A percentile compares a stretch with the other conserved stretches of the same genome.
These are phyloP conservation scores for Arctopsyche grandis DNA, from an alignment of 1,140 invertebrate species.

Conservation along the genomic window DNA sequence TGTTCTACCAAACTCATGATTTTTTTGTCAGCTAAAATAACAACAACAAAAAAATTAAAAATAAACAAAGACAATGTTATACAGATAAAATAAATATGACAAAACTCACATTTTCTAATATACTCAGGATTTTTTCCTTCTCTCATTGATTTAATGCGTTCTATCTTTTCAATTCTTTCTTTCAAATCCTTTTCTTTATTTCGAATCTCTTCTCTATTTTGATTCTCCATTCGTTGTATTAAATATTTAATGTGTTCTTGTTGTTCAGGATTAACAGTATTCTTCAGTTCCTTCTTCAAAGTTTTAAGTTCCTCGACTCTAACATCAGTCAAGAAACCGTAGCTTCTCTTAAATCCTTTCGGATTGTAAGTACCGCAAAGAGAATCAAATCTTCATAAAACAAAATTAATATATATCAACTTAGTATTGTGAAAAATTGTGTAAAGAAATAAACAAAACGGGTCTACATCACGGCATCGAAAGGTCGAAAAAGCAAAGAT, in stretches of 20 bases:
- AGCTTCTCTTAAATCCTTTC: slow-evolving; percentile 78
- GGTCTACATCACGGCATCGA: too few species aligned
- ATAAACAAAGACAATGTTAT: slow-evolving; percentile 18
- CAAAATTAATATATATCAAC: slow-evolving; percentile 20
- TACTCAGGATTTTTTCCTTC: slow-evolving; percentile 75
- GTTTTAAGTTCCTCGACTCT: slow-evolving; percentile 73
- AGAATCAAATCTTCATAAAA: slow-evolving; percentile 81
- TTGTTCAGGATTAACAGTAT: slow-evolving; percentile 70
- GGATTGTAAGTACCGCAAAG: slow-evolving; percentile 80
- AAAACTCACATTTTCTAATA: slow-evolving; percentile 83
- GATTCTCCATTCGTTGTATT: slow-evolving; percentile 78
- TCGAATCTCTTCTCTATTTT: slow-evolving; percentile 71
- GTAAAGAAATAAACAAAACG: not conserved
- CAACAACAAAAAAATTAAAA: slow-evolving; percentile 50
- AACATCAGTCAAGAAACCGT: slow-evolving; percentile 78
- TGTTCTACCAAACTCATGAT: slow-evolving; percentile 74
- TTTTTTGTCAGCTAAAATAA: slow-evolving; percentile 74
- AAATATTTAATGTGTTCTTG: slow-evolving; percentile 76
- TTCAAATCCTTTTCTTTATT: slow-evolving; percentile 68
- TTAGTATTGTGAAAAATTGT: not conserved
- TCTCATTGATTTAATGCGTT: slow-evolving; percentile 69
- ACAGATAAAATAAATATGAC: slow-evolving; percentile 30
- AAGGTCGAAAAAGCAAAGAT: too few species aligned
- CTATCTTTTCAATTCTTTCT: slow-evolving; percentile 67
- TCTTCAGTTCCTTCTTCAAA: slow-evolving; percentile 72